A percentile compares a stretch with the other conserved stretches of the same genome.
Conservation (phyloP, 2,113 vertebrate genomes). For the Callipepla squamata region DNA sequence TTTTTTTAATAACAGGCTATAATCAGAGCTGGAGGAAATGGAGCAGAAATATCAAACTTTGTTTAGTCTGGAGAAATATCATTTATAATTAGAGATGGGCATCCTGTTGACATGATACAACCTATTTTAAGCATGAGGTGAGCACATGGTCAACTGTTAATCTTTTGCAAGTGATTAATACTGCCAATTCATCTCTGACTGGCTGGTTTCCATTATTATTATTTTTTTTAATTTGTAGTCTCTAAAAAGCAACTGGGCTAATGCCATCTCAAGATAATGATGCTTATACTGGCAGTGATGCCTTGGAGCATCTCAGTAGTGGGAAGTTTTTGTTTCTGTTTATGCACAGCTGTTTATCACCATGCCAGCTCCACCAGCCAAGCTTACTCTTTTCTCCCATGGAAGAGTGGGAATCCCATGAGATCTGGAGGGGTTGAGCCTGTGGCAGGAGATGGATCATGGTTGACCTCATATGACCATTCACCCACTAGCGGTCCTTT, state of each 20-base stretch:
- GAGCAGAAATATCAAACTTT: conserved; percentile 51
- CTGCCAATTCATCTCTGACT: neutral
- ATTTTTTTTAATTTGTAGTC: neutral
- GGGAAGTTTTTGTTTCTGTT: neutral
- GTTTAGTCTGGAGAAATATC: conserved; percentile 57
- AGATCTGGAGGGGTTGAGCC: neutral
- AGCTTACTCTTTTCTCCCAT: neutral
- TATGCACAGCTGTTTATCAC: neutral
- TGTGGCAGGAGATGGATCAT: neutral
- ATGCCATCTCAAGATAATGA: neutral
- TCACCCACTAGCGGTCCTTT: neutral
- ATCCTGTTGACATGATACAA: conserved; percentile 51
- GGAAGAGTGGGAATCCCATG: neutral
- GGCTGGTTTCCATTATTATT: neutral
- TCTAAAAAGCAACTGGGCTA: neutral
- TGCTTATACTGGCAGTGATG: neutral
- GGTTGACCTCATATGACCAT: neutral
- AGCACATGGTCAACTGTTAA: conserved; percentile 1
- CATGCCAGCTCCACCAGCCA: neutral
- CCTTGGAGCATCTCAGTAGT: neutral
- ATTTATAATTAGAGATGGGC: conserved; percentile 60
- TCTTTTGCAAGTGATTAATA: neutral
- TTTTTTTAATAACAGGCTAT: neutral
- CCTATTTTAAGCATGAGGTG: conserved; percentile 38
- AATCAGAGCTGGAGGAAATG: conserved; percentile 13